These are phyloP conservation scores for Scaptomyza polygonia DNA, from an alignment of 2,888 invertebrate species.

Conservation along the genomic window DNA sequence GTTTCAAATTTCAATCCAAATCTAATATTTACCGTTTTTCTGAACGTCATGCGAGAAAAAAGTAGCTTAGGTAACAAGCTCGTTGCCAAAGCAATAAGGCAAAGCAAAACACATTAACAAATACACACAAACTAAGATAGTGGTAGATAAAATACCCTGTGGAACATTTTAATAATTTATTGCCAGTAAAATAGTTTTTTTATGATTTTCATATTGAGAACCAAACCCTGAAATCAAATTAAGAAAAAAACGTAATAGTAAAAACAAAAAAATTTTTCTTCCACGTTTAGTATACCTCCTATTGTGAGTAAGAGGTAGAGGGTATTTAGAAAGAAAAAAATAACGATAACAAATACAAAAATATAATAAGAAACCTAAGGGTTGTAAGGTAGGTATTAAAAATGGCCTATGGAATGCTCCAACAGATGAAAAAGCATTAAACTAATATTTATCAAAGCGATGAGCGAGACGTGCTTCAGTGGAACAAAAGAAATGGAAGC, in stretches of 20 bases:
- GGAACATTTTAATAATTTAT: background rate
- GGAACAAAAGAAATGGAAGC: constrained; percentile 71
- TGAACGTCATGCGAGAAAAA: constrained; percentile 28
- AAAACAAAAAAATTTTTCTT: background rate
- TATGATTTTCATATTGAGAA: too few species aligned
- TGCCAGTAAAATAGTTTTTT: background rate
- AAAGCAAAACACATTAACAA: constrained; percentile 12
- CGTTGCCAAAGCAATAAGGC: constrained; percentile 11
- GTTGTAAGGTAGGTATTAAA: background rate
- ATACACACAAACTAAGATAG: background rate
- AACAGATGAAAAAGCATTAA: constrained; percentile 68
- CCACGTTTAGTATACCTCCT: background rate
- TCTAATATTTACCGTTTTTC: constrained; percentile 60
- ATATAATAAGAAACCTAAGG: constrained; percentile 26
- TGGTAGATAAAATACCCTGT: constrained; percentile 1
- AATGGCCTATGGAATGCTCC: constrained; percentile 34
- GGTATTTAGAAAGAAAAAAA: constrained; percentile 10
- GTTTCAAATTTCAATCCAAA: constrained; percentile 56
- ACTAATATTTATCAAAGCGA: constrained; percentile 78
- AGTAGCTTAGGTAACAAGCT: constrained; percentile 1
- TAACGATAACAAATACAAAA: constrained; percentile 8
- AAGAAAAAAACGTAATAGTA: too few species aligned
- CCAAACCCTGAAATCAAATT: too few species aligned
- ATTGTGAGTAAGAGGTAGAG: background rate
- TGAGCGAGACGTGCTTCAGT: constrained; percentile 68